Percentiles rank a stretch among this genome's conserved stretches.
Evolutionary conservation across 1,140 invertebrate genomes (phyloP).

Genomic region (Drosophila bocki): DNA sequence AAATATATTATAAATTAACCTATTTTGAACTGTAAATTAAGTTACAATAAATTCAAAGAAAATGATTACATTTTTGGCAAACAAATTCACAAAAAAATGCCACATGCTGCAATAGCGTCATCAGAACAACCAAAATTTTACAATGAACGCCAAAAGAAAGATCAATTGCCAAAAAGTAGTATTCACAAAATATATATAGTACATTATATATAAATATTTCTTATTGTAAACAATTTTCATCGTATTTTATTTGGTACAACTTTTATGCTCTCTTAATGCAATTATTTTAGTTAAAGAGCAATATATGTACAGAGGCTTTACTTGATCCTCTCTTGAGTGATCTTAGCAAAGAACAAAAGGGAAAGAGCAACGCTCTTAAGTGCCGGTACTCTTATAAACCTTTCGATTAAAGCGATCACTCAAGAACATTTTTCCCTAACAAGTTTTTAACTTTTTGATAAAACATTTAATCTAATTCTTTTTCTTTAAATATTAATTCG

Average conservation of each 20-base stretch:
- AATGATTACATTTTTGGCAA: background rate
- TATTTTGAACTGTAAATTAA: background rate
- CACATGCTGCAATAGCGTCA: slow-evolving; percentile 18
- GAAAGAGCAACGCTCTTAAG: background rate
- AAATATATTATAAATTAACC: background rate
- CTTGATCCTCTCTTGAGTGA: slow-evolving; percentile 3
- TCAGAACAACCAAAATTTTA: background rate
- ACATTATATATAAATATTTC: slow-evolving; percentile 47
- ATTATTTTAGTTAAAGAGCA: background rate
- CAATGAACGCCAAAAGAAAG: slow-evolving; percentile 6
- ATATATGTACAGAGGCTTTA: too few species aligned
- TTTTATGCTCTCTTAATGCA: background rate
- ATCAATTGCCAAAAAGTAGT: slow-evolving; percentile 4
- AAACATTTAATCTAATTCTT: too few species aligned
- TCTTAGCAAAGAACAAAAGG: background rate
- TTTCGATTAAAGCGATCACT: background rate
- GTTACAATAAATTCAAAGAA: background rate
- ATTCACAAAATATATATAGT: slow-evolving; percentile 45
- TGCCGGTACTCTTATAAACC: background rate
- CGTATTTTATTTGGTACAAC: slow-evolving; percentile 1
- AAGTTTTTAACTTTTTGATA: too few species aligned
- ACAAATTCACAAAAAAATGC: slow-evolving; percentile 5
- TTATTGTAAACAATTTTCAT: slow-evolving; percentile 64
- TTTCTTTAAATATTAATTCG: too few species aligned
- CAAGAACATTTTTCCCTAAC: background rate